These are phyloP conservation scores for Alca torda DNA, from an alignment of 2,797 vertebrate genomes.

Conservation along the genomic window DNA sequence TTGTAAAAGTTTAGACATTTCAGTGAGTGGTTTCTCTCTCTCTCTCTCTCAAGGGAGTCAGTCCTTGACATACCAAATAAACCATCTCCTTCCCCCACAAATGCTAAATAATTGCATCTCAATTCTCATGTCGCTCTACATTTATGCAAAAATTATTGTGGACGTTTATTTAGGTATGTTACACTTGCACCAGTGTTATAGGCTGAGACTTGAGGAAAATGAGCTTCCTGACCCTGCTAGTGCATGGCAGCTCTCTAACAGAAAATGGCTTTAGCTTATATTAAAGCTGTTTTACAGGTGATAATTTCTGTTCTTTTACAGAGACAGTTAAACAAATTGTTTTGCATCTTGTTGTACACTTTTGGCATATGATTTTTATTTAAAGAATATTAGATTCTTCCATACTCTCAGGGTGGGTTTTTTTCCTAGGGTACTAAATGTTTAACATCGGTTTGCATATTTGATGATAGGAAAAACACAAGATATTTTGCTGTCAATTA, in stretches of 20 bases:
- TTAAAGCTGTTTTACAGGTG: not conserved
- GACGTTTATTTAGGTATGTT: conserved; percentile 34
- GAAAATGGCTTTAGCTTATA: conserved; percentile 4
- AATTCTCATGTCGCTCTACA: conserved; percentile 54
- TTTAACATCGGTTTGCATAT: not conserved
- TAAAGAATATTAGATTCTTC: not conserved
- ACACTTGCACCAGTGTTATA: not conserved
- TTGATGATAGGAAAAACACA: not conserved
- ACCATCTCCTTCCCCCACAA: conserved; percentile 51
- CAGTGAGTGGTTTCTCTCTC: not conserved
- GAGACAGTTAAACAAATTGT: not conserved
- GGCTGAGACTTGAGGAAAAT: conserved; percentile 45
- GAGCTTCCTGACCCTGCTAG: conserved; percentile 63
- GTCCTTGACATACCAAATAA: conserved; percentile 64
- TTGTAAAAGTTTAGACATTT: conserved; percentile 28
- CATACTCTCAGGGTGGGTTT: not conserved
- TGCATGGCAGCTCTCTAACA: not conserved
- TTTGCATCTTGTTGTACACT: not conserved
- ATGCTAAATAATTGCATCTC: conserved; percentile 67
- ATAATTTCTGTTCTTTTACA: not conserved
- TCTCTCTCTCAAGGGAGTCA: conserved; percentile 15
- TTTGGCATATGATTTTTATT: not conserved
- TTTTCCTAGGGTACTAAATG: not conserved
- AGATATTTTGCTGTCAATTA: not conserved
- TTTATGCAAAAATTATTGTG: conserved; percentile 63